Percentiles rank a stretch among this genome's conserved stretches.
Evolutionary conservation across 2,797 vertebrate genomes (phyloP).

Genomic region (Ciconia nigra): DNA sequence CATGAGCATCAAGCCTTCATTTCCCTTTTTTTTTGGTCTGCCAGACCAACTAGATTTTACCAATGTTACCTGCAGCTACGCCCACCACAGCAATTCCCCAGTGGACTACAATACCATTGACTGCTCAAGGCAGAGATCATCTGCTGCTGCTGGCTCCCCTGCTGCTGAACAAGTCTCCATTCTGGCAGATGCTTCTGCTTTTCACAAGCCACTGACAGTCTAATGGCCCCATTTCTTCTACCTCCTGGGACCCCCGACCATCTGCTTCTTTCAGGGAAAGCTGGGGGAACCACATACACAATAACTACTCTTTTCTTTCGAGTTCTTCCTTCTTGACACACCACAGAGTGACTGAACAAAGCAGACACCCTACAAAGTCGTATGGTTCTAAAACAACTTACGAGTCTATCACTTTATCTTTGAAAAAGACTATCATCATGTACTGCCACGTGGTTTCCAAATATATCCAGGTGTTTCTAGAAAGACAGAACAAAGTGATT

Average conservation of each 20-base stretch:
- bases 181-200: slow-evolving; percentile 55
- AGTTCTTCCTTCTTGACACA: not conserved
- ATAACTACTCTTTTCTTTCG: not conserved
- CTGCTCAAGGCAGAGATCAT: slow-evolving; percentile 37
- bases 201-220: slow-evolving; percentile 38
- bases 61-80: not conserved
- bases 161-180: slow-evolving; percentile 23
- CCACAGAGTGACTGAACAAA: slow-evolving; percentile 7
- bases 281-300: not conserved
- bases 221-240: slow-evolving; percentile 46
- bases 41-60: not conserved
- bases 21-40: not conserved
- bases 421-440: not conserved
- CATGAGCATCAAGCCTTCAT: not conserved
- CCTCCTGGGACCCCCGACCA: slow-evolving; percentile 44
- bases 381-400: not conserved
- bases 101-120: not conserved
- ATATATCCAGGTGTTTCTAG: not conserved
- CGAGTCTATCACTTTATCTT: not conserved
- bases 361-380: not conserved
- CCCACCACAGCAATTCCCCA: not conserved
- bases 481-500: not conserved
- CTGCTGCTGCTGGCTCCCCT: slow-evolving; percentile 37
- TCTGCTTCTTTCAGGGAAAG: slow-evolving; percentile 50
- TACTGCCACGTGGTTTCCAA: not conserved